Evolutionary conservation across 2,797 vertebrate species (phyloP), one percentile per base, ranked within the genome.

Genomic region (Toxotes lorentzi): DNA sequence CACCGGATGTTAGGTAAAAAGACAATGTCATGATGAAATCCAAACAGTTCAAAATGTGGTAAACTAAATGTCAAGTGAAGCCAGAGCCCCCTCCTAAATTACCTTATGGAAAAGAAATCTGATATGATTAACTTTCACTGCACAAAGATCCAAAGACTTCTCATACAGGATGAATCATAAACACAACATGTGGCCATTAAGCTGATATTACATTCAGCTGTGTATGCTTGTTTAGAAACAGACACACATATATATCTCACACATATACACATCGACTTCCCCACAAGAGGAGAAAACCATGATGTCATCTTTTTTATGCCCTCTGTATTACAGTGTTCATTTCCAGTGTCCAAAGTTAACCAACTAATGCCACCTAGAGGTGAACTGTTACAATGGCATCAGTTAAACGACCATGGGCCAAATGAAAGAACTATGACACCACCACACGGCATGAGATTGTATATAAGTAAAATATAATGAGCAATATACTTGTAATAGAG

Each of bases 281-380:
- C 81, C 83, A 86, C 84, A 88, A 80, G 84, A 89, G 84, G 66
- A 83, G 86, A 92, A 92, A 93, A 91, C 78, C 76, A 94, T 94
- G 93, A 94, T 92, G 91, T 94, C 91, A 94, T 93, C 93, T 72
- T 92, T 92, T 93, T 86, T 89, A 85, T 84, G 82, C 82, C 75
- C 73, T 81, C 82, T 86, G 84, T 86, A 76, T 90, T 85, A 82
- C 81, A 79, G 86, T 83, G 90, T 77, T 76, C 56, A 0, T 82
- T 83, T 76, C 51, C 65, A 75, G 63, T 58, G 50, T 35, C 69
- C 41, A 88, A 91, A 86, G 74, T 62, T 85, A 88, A 92, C 86
- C 65, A 91, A 88, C 88, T 86, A 53, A 82, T 91, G 91, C 93
- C 94, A 91, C 91, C 95, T 94, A 92, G 83, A 90, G 95, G 90